Evolutionary conservation across 37 sponge, comb jelly and placozoan species (phyloP).

Genomic region (Oopsacas minuta): DNA sequence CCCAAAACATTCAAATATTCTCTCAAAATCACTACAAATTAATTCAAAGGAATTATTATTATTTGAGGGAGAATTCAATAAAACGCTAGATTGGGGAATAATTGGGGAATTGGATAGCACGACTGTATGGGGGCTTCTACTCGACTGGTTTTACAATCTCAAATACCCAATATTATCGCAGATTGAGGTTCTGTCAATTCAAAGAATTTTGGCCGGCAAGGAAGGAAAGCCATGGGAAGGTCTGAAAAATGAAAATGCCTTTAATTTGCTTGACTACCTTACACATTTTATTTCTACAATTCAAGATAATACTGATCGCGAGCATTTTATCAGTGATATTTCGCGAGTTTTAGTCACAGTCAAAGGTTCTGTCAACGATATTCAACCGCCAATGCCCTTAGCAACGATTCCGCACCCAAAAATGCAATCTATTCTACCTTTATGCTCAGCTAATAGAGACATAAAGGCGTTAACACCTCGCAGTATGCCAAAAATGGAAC

Average conservation of each 20-base stretch:
- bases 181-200: neutral
- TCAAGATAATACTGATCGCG: neutral
- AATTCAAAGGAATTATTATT: neutral
- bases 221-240: neutral
- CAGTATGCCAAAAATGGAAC: neutral
- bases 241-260: neutral
- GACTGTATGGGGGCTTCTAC: neutral
- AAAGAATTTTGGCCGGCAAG: neutral
- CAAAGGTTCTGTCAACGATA: neutral
- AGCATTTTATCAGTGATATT: neutral
- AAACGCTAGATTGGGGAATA: neutral
- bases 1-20: neutral
- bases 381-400: neutral
- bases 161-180: neutral
- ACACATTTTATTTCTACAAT: neutral
- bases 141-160: neutral
- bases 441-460: neutral
- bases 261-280: neutral
- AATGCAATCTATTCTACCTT: neutral
- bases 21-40: neutral
- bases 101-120: neutral
- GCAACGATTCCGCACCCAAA: neutral
- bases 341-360: neutral
- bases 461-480: neutral
- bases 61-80: neutral